These are phyloP conservation scores for Oreotrochilus melanogaster DNA, from an alignment of 2,113 vertebrate genomes.

Conservation along the genomic window DNA sequence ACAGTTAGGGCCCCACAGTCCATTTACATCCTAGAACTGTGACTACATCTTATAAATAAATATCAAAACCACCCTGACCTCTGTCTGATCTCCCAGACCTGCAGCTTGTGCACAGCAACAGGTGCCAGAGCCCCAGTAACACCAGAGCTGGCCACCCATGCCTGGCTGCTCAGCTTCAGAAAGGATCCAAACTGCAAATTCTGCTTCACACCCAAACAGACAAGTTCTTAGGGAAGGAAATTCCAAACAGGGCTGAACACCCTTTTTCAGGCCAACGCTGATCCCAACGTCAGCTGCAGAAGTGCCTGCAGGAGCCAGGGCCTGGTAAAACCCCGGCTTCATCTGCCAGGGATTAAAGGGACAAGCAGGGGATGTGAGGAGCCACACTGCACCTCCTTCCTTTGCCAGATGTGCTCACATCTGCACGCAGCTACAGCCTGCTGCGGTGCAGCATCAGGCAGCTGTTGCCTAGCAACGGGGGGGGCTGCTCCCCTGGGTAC, in stretches of 20 bases:
- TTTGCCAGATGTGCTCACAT: constrained; percentile 52
- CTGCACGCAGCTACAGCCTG: constrained; percentile 33
- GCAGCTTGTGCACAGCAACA: neutral
- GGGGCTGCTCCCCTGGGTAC: constrained; percentile 20
- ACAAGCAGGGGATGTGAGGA: accelerated
- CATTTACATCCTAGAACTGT: accelerated
- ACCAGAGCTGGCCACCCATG: accelerated
- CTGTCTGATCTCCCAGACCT: neutral
- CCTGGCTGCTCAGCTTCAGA: accelerated
- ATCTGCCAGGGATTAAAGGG: accelerated
- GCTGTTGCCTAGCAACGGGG: constrained; percentile 72
- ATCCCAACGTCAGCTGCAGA: neutral
- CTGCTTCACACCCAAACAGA: accelerated
- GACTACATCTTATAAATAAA: neutral
- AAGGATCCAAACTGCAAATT: neutral
- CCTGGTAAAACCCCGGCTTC: neutral
- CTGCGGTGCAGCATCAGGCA: constrained; percentile 25
- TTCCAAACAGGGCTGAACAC: neutral
- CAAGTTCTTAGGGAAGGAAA: accelerated
- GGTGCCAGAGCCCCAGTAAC: neutral
- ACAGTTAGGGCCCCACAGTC: neutral
- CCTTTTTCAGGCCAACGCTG: neutral
- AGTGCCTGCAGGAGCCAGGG: neutral
- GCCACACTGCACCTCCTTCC: neutral
- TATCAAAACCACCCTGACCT: accelerated